Conservation (phyloP, 2,888 invertebrate genomes). For the Nemurella pictetii region DNA sequence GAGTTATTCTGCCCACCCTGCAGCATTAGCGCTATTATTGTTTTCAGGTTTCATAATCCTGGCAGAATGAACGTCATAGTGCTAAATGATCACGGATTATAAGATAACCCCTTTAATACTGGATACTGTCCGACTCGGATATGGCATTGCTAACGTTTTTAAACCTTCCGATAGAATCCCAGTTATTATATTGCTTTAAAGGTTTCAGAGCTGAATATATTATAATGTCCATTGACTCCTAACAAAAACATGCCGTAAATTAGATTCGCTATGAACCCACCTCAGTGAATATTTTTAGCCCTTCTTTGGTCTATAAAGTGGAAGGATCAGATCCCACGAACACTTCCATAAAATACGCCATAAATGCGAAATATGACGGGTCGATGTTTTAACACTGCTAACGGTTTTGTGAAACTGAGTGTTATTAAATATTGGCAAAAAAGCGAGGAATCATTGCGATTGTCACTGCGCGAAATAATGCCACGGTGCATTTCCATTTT, state of each 20-base stretch:
- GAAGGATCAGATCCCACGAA: not conserved
- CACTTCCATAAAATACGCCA: not conserved
- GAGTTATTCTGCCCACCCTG: not conserved
- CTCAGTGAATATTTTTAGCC: not conserved
- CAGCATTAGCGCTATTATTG: not conserved
- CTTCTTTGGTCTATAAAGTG: not conserved
- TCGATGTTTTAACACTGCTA: too few relatives aligned
- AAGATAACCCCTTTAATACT: constrained; percentile 26
- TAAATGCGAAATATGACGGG: not conserved
- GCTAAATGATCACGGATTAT: constrained; percentile 23
- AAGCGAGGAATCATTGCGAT: not conserved
- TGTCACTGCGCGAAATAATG: not conserved
- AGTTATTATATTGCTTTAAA: constrained; percentile 7
- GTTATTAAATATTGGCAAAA: not conserved
- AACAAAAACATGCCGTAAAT: constrained; percentile 6
- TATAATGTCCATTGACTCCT: not conserved
- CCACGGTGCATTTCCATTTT: not conserved
- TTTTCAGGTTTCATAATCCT: constrained; percentile 24
- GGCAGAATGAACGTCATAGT: not conserved
- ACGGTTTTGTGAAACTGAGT: not conserved
- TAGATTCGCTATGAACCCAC: not conserved
- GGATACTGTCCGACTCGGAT: not conserved
- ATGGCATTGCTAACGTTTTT: not conserved
- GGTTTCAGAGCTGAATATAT: not conserved
- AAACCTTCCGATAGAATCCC: not conserved